phyloP scores from a whole-genome alignment of 92 coral and sea anemone species.

The Scolanthus callimorphus region DNA sequence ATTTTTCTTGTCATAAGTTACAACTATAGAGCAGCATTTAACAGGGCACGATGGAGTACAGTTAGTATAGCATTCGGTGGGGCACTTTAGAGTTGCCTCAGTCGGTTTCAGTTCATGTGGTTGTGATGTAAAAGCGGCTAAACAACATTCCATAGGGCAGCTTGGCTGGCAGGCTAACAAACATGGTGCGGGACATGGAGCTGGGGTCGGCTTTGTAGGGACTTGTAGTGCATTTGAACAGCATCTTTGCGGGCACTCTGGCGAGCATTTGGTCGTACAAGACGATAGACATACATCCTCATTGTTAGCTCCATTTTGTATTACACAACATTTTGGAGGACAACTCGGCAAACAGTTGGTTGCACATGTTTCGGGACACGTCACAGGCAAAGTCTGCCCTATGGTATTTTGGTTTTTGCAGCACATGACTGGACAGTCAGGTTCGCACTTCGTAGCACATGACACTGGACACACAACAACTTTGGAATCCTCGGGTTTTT shows the following conservation, averaged over 20 bases:
- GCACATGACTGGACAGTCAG: conserved; percentile 51
- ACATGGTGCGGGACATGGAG: conserved; percentile 16
- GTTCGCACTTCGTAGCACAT: conserved; percentile 28
- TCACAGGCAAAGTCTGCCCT: not conserved
- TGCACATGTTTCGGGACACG: conserved; percentile 17
- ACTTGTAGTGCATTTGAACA: conserved; percentile 5
- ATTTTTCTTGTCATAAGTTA: conserved; percentile 36
- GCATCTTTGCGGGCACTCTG: conserved; percentile 46
- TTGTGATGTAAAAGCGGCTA: conserved; percentile 19
- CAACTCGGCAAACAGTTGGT: conserved; percentile 13
- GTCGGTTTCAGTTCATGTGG: not conserved
- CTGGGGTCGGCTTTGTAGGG: not conserved
- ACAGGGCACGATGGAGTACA: conserved; percentile 37
- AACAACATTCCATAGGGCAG: conserved; percentile 35
- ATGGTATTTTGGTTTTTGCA: conserved; percentile 9
- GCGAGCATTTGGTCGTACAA: conserved; percentile 24
- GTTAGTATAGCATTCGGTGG: conserved; percentile 13
- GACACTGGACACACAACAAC: conserved; percentile 15
- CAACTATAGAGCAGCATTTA: conserved; percentile 30
- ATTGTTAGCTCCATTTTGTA: not conserved
- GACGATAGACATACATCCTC: conserved; percentile 18
- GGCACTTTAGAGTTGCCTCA: not conserved
- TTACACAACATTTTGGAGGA: conserved; percentile 20
- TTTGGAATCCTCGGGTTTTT: too few relatives aligned
- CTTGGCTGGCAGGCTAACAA: conserved; percentile 15